Evolutionary conservation across 35 echinoderm and acorn worm genomes (phyloP), one percentile per base, ranked within the genome.

Genomic region (Stichopus chloronotus): DNA sequence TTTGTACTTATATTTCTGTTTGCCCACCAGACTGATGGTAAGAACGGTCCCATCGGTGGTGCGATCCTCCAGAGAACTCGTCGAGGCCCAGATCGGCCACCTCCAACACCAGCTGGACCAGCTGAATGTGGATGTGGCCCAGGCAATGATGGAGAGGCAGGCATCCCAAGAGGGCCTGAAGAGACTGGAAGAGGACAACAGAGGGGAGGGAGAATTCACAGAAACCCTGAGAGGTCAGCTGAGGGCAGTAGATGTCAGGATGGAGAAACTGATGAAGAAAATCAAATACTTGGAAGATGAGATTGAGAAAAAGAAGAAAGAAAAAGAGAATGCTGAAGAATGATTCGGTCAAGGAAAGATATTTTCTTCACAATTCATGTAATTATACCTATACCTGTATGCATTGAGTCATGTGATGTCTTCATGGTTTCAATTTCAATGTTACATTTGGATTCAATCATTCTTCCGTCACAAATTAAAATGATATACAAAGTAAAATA

Each of bases 211-310:
- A 81, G 80, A 88, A 86, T 55, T 78, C 72, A 19, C 82, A 5
- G 93, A 96, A 10, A 61, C 88, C 12, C 52, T 98, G 13, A 92
- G 91, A 55, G 87, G 52, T 52, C 97, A 98, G 83, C 79, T 85
- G 53, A 90, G 60, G 11, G 86, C 91, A 11, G 78, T 98, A 53
- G 80, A 86, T 6, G 14, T 93, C 13, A 96, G 91, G 88, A 65
- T 91, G 56, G 93, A 90, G 13, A 98, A 95, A 52, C 25, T 98
- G 88, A 93, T 94, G 89, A 98, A 96, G 92, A 98, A 96, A 88
- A 94, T 98, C 25, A 86, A 63, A 5, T 92, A 98, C 63, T 71
- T 98, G 6, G 91, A 96, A 76, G 91, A 69, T 54, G 97, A 98
- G 89, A 83, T 98, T 5, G 81, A 79, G 5, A 94, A 96, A 91